These are phyloP conservation scores for Tetranychus urticae DNA, from an alignment of 1,140 invertebrate genomes.

Conservation along the genomic window DNA sequence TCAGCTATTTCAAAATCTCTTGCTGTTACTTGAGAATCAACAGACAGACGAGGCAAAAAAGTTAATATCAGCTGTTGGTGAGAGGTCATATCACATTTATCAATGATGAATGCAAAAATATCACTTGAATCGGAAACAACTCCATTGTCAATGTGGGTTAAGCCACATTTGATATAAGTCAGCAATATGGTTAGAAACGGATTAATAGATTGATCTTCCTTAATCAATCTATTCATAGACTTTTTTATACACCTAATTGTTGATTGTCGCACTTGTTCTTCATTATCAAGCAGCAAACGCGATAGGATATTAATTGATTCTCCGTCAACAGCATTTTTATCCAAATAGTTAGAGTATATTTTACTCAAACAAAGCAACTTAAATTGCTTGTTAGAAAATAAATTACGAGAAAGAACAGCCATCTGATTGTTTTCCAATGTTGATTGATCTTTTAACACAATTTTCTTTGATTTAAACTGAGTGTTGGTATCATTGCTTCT, in stretches of 20 bases:
- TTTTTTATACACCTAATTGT: not conserved
- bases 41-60: not conserved
- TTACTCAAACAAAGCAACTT: not conserved
- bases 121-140: not conserved
- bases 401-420: not conserved
- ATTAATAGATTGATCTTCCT: not conserved
- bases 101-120: not conserved
- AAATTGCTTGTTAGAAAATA: not conserved
- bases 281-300: not conserved
- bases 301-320: not conserved
- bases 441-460: not conserved
- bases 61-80: not conserved
- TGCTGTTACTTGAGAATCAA: not conserved
- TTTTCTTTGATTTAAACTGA: not conserved
- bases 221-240: not conserved
- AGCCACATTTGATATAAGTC: not conserved
- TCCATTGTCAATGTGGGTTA: not conserved
- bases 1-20: not conserved
- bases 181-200: not conserved
- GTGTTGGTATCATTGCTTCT: not conserved
- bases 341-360: not conserved
- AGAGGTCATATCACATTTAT: not conserved
- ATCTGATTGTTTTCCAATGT: not conserved
- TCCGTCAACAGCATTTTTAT: not conserved
- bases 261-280: not conserved